Percentiles rank a stretch among this genome's conserved stretches.
Conservation (phyloP, 2,888 invertebrate species). For the Leptopilina drosophilae region DNA sequence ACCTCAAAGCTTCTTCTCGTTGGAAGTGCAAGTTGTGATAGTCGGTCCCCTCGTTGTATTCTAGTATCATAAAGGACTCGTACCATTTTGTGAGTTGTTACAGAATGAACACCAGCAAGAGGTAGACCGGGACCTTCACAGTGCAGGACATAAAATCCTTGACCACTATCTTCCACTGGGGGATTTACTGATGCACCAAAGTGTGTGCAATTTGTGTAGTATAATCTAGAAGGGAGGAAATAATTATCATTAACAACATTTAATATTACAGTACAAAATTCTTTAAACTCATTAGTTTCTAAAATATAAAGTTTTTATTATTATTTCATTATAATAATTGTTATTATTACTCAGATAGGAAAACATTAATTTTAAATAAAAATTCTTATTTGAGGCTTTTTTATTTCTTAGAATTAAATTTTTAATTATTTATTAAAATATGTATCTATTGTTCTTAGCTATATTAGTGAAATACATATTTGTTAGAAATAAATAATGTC, state of each 20-base stretch:
- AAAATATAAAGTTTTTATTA: no score
- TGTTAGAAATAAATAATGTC: no score
- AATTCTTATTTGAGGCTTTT: no score
- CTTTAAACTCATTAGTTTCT: no score
- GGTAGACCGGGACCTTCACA: slow-evolving; percentile 96
- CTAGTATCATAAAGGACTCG: slow-evolving; percentile 87
- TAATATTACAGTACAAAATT: background rate
- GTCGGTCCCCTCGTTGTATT: slow-evolving; percentile 80
- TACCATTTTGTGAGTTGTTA: slow-evolving; percentile 86
- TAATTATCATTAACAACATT: background rate
- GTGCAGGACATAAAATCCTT: slow-evolving; percentile 85
- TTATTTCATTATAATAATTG: no score
- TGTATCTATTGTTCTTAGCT: no score
- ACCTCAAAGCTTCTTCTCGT: slow-evolving; percentile 88
- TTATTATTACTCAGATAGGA: no score
- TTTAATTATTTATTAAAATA: no score
- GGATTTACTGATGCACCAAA: slow-evolving; percentile 86
- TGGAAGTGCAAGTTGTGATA: slow-evolving; percentile 90
- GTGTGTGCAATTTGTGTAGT: slow-evolving; percentile 92
- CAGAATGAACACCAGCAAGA: slow-evolving; percentile 87
- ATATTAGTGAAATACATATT: no score
- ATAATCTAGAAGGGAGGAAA: slow-evolving; percentile 69
- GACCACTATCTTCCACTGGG: slow-evolving; percentile 55
- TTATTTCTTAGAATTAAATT: no score
- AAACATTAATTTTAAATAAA: no score